These are phyloP conservation scores for Anniella stebbinsi DNA, from an alignment of 2,797 vertebrate species.

Conservation along the genomic window DNA sequence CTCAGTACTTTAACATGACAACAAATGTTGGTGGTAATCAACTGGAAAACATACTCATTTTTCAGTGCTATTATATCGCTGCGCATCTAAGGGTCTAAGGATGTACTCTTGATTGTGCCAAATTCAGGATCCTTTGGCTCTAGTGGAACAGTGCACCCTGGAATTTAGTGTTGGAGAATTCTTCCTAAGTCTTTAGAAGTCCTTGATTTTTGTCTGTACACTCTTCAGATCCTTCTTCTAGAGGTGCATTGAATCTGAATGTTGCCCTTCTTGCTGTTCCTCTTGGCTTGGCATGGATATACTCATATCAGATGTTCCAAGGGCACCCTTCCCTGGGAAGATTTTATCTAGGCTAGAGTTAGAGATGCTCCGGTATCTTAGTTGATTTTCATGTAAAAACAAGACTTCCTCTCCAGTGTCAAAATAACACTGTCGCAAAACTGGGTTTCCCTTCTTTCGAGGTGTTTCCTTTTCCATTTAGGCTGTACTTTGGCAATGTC, in stretches of 20 bases:
- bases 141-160: accelerated
- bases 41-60: background rate
- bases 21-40: background rate
- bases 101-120: background rate
- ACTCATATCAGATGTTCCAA: background rate
- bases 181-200: background rate
- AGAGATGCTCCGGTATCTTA: background rate
- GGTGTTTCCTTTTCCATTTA: background rate
- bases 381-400: background rate
- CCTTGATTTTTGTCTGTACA: background rate
- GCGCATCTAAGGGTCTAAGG: background rate
- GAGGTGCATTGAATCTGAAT: background rate
- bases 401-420: background rate
- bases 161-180: background rate
- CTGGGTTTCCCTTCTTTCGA: background rate
- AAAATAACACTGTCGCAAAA: background rate
- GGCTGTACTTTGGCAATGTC: too few species aligned
- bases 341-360: background rate
- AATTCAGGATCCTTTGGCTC: background rate
- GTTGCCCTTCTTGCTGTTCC: too few species aligned
- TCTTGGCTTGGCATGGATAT: background rate
- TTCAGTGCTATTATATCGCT: background rate
- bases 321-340: background rate
- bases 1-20: background rate
- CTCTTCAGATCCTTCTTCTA: background rate